Base-by-base conservation (phyloP, 2,888 invertebrate genomes). In the Syrphus vitripennis region DNA sequence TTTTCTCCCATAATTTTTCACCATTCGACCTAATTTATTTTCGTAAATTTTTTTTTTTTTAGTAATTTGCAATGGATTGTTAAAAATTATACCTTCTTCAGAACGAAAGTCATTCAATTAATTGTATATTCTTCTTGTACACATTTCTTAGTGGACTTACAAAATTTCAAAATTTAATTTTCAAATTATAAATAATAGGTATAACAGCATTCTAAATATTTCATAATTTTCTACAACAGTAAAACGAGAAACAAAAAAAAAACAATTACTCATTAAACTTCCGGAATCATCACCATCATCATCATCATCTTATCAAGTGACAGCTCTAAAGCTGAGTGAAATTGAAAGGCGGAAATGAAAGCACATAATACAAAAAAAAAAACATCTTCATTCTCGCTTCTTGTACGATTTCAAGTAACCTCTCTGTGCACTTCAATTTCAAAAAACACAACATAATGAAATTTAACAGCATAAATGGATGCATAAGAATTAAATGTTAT, bases 331-430 rank as follows among this genome's bases (percentile, higher is more conserved):
- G n/a, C 24, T 65, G 45, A 45, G 31, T 65, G 45, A 45, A 65
- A 65, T 65, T 65, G 45, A 65, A 65, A 65, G 31, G 65, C 65
- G 65, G 65, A 65, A 65, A 65, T 65, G 65, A 31, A 45, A 45
- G 65, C 42, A 34, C 34, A 65, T 16, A 26, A 55, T 55, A n/a
- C n/a, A n/a, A n/a, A n/a, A n/a, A n/a, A n/a, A n/a, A 42, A 26
- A 29, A 63, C 42, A n/a, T 9, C 29, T 42, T 63, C 10, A 24
- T 42, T 63, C 10, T n/a, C 7, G 42, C 29, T 63, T 12, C 26
- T 63, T 63, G 9, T 53, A 9, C 26, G 29, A 31, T 29, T 65
- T 65, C 29, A 14, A 65, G 29, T 31, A 1, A 5, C 4, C 42
- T 29, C n/a, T 45, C 12, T 40, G 3, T 61, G 63, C 42, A 42